Conservation (phyloP, 2,888 invertebrate species). For the Drosophila limbata region DNA sequence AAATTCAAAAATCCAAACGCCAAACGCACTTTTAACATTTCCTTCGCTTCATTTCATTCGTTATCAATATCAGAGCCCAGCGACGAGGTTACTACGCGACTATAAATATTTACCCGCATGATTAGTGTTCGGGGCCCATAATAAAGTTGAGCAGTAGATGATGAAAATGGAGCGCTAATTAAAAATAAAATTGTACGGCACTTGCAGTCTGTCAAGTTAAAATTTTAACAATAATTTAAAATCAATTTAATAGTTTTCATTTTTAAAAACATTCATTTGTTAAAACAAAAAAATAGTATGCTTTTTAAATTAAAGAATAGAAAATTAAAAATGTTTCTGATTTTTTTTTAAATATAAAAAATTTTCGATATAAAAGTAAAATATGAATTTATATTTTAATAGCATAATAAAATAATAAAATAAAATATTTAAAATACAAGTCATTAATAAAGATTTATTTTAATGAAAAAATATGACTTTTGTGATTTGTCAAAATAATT, state of each 20-base stretch:
- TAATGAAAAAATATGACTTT: not conserved
- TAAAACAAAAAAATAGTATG: too few relatives aligned
- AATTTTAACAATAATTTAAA: too few relatives aligned
- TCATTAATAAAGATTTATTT: not conserved
- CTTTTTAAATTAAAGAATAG: too few relatives aligned
- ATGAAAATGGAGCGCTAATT: constrained; percentile 41
- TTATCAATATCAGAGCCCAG: constrained; percentile 66
- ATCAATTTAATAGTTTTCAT: too few relatives aligned
- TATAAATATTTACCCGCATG: constrained; percentile 76
- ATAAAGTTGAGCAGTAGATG: constrained; percentile 24
- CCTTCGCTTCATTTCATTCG: constrained; percentile 33
- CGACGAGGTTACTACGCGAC: constrained; percentile 76
- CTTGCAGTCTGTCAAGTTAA: not conserved
- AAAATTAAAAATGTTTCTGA: too few relatives aligned
- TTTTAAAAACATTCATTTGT: too few relatives aligned
- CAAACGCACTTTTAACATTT: constrained; percentile 1
- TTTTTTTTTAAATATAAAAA: too few relatives aligned
- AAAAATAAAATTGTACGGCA: constrained; percentile 48
- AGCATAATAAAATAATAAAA: not conserved
- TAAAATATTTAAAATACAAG: too few relatives aligned
- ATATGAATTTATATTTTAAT: too few relatives aligned
- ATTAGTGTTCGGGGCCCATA: constrained; percentile 46
- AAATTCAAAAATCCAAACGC: constrained; percentile 10
- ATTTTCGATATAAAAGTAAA: too few relatives aligned
- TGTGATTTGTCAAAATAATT: not conserved